Base-by-base conservation (phyloP, 2,888 invertebrate species). In the Buathra laborator region DNA sequence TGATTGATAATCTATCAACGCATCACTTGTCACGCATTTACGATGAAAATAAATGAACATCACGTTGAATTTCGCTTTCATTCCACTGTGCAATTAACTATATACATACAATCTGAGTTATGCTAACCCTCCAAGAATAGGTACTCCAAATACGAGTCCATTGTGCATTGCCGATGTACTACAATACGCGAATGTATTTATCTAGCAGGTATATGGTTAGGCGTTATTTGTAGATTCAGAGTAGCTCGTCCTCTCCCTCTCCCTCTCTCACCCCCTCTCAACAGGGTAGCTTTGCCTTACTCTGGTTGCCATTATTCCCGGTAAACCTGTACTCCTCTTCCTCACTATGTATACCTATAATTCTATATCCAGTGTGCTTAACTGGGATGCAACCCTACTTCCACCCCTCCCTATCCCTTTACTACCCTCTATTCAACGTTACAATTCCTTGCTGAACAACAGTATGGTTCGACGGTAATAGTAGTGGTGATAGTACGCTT, bases 221-320 rank as follows among this genome's bases (percentile, higher is more conserved):
- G 12, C 12, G 59, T 85, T 81, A 85, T 85, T 85, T 79, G 84
- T 78, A 85, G 75, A 78, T 66, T 81, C 37, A 44, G 71, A 78
- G 66, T 14, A 29, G 62, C 66, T 66, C 10, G 16, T 0, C n/a
- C 24, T 29, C 48, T 53, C 16, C 44, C 46, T 72, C 24, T 24
- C 24, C 24, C 24, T 2, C 24, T 2, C 24, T 3, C 24, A 1
- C 24, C 2, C 24, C 2, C 24, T 24, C 24, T 3, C 24, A 62
- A 32, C 32, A 32, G 62, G 5, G 62, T 5, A 62, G 51, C 62
- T 62, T 53, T 53, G 53, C 66, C 70, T 56, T 16, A 44, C 75
- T 44, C n/a, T 48, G 71, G 51, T 59, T 74, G 72, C 72, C 46
- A 82, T 82, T 85, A 85, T 85, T 64, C 82, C 37, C 37, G 46